phyloP scores from a whole-genome alignment of 2,113 vertebrate genomes.

The Vulpes lagopus region DNA sequence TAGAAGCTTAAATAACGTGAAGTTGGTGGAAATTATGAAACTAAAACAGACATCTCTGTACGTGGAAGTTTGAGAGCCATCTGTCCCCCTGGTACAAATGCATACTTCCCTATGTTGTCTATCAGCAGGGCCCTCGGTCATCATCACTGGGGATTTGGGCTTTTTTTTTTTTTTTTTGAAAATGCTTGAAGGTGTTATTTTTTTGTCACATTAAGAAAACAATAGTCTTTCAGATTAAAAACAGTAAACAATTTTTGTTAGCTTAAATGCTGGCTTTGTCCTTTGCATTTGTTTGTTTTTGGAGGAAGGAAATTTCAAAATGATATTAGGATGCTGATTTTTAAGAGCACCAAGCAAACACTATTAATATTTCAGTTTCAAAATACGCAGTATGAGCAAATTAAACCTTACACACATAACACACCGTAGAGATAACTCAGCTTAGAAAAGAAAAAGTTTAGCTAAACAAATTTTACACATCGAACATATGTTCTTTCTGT shows the following conservation, averaged over 20 bases:
- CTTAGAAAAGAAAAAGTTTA: constrained; percentile 74
- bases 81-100: background rate
- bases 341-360: constrained; percentile 78
- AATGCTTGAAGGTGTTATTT: constrained; percentile 78
- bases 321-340: constrained; percentile 77
- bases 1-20: constrained; percentile 68
- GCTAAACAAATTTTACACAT: background rate
- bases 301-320: constrained; percentile 69
- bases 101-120: constrained; percentile 49
- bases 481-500: constrained; percentile 3
- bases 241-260: constrained; percentile 42
- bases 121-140: constrained; percentile 48
- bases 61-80: background rate
- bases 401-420: constrained; percentile 64
- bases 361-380: constrained; percentile 75
- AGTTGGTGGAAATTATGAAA: constrained; percentile 32
- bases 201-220: constrained; percentile 77
- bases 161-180: background rate
- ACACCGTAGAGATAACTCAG: constrained; percentile 65
- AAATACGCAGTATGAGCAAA: constrained; percentile 77
- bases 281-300: no score
- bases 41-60: constrained; percentile 43
- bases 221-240: constrained; percentile 60
- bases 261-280: background rate
- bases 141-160: constrained; percentile 39